These are phyloP conservation scores for Drosophila willistoni DNA, from an alignment of 1,140 invertebrate genomes.

Conservation along the genomic window DNA sequence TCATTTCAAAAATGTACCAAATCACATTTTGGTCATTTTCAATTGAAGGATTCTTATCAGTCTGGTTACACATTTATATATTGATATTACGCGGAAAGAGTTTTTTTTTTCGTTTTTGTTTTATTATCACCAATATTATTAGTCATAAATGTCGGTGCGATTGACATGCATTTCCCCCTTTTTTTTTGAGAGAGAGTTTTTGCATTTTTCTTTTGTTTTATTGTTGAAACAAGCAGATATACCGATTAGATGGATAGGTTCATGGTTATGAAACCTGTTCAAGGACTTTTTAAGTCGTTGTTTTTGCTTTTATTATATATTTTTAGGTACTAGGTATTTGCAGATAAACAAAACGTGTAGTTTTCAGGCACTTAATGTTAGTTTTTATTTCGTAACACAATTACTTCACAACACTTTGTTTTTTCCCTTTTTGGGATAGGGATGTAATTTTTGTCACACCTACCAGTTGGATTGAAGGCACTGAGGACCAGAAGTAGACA, in stretches of 20 bases:
- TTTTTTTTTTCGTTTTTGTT: neutral
- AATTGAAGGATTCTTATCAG: neutral
- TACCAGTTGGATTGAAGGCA: conserved; percentile 59
- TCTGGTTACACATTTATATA: neutral
- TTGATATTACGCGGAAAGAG: neutral
- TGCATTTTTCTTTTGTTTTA: neutral
- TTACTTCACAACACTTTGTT: neutral
- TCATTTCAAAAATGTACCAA: too few relatives aligned
- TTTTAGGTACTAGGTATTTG: neutral
- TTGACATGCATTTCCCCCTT: conserved; percentile 1
- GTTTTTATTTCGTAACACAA: neutral
- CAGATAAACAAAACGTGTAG: neutral
- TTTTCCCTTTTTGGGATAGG: neutral
- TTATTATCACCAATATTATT: conserved; percentile 8
- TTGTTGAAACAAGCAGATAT: neutral
- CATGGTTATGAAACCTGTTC: neutral
- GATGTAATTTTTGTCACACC: conserved; percentile 23
- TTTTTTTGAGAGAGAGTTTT: neutral
- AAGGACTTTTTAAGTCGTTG: neutral
- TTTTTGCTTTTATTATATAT: neutral
- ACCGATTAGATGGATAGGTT: neutral
- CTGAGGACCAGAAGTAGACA: conserved; percentile 54
- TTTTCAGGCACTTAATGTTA: neutral
- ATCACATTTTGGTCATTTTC: too few relatives aligned
- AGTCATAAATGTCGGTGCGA: neutral